A percentile compares a stretch with the other conserved stretches of the same genome.
These are phyloP conservation scores for Echinarachnius parma DNA, from an alignment of 53 echinoderm and acorn worm genomes.

Conservation along the genomic window DNA sequence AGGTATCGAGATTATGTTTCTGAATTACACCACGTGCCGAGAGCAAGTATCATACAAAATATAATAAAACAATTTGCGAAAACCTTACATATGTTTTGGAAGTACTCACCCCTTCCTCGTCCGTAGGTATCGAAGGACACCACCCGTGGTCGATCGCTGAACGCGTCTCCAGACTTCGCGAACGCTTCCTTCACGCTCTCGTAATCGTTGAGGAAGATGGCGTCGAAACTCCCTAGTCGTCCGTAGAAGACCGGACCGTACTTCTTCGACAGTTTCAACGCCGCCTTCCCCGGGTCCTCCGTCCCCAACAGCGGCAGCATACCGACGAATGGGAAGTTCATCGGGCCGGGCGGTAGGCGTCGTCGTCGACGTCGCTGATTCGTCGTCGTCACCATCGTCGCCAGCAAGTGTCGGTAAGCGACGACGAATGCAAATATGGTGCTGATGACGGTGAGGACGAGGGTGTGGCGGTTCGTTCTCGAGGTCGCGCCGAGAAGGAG, in stretches of 20 bases:
- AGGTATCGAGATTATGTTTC: no score
- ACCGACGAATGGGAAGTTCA: conserved; percentile 69
- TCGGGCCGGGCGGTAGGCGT: conserved; percentile 67
- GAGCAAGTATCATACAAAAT: no score
- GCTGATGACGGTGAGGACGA: neutral
- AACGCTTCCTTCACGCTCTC: conserved; percentile 58
- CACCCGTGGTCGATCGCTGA: conserved; percentile 52
- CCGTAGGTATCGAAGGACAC: conserved; percentile 35
- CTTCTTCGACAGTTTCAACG: conserved; percentile 48
- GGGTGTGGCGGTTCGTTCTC: conserved; percentile 9
- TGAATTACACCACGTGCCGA: no score
- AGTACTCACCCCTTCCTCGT: conserved; percentile 40
- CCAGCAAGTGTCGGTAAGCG: neutral
- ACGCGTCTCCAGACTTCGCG: conserved; percentile 50
- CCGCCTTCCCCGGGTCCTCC: conserved; percentile 41
- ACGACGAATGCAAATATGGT: conserved; percentile 2
- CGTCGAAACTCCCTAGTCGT: conserved; percentile 47
- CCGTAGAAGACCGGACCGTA: conserved; percentile 67
- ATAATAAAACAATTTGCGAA: no score
- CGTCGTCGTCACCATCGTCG: neutral
- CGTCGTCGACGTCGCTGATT: conserved; percentile 1
- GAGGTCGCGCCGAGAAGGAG: conserved; percentile 2
- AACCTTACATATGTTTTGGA: no score
- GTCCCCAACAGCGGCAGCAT: conserved; percentile 59
- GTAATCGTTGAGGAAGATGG: conserved; percentile 58